These are phyloP conservation scores for Conger conger DNA, from an alignment of 2,113 vertebrate genomes.

Conservation along the genomic window DNA sequence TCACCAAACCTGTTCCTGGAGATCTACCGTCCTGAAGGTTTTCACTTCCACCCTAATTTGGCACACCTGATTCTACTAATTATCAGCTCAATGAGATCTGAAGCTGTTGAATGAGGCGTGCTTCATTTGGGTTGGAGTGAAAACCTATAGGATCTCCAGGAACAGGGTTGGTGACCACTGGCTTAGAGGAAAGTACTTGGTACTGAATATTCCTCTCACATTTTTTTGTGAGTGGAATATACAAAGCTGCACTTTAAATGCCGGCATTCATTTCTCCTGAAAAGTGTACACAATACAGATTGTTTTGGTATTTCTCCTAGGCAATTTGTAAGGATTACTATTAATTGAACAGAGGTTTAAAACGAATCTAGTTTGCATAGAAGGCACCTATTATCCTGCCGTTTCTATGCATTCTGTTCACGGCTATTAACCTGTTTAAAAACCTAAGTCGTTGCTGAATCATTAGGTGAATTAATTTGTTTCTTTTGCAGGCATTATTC, in stretches of 20 bases:
- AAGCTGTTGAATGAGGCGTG: no score
- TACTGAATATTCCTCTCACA: neutral
- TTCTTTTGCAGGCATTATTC: neutral
- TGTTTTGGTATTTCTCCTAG: neutral
- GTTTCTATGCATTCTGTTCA: neutral
- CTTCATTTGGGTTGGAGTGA: no score
- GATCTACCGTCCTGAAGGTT: no score
- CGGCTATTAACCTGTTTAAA: neutral
- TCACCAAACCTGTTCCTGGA: no score
- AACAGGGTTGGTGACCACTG: no score
- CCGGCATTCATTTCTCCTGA: neutral
- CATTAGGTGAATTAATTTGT: neutral
- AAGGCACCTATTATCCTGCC: neutral
- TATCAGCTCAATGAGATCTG: no score
- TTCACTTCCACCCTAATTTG: no score
- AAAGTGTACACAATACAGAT: neutral
- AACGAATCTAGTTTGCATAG: neutral
- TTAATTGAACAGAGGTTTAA: neutral
- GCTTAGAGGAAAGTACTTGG: no score
- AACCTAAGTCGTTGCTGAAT: neutral
- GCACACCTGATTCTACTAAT: no score
- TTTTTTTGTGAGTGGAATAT: no score
- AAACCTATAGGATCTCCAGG: no score
- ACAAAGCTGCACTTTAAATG: neutral
- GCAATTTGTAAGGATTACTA: slow-evolving; percentile 1